A percentile compares a stretch with the other conserved stretches of the same genome.
These are phyloP conservation scores for Eurosta solidaginis DNA, from an alignment of 1,140 invertebrate species.

Conservation along the genomic window DNA sequence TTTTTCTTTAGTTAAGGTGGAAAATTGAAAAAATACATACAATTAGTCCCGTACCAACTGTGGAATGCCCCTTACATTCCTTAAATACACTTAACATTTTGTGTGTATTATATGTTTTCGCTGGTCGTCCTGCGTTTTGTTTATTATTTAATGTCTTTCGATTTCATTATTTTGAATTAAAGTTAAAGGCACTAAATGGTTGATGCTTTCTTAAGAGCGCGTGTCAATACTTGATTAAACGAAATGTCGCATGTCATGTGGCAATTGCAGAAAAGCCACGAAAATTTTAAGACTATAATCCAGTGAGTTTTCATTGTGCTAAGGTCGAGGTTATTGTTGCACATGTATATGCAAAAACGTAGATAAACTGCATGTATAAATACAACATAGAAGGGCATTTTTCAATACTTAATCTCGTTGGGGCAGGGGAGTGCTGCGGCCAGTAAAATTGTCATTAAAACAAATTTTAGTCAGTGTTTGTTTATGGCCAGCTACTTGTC, in stretches of 20 bases:
- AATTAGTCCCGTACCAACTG: too few relatives aligned
- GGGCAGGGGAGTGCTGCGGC: too few relatives aligned
- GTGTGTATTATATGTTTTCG: background rate
- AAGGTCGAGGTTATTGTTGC: background rate
- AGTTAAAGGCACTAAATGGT: too few relatives aligned
- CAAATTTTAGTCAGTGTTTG: too few relatives aligned
- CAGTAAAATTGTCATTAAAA: too few relatives aligned
- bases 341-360: background rate
- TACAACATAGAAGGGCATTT: too few relatives aligned
- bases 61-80: too few relatives aligned
- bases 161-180: background rate
- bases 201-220: background rate
- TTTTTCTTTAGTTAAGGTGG: too few relatives aligned
- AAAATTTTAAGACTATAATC: too few relatives aligned
- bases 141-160: background rate
- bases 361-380: background rate
- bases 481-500: too few relatives aligned
- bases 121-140: background rate
- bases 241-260: slow-evolving; percentile 8
- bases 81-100: background rate
- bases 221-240: background rate
- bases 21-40: too few relatives aligned
- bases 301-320: background rate
- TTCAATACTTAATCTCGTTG: too few relatives aligned
- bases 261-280: background rate